These are phyloP conservation scores for Nebria brevicollis DNA, from an alignment of 2,888 invertebrate genomes.

Conservation along the genomic window DNA sequence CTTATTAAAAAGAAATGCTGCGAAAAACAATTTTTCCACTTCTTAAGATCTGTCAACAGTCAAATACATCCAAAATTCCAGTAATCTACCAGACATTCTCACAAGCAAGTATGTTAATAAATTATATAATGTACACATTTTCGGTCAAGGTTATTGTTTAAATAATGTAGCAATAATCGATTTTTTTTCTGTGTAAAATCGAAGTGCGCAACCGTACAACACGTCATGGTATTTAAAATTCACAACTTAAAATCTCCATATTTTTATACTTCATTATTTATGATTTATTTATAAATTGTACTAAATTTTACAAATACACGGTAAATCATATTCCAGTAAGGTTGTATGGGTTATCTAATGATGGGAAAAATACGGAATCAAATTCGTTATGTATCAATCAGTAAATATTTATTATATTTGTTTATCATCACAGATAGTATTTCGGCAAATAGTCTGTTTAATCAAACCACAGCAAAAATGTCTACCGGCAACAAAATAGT, in stretches of 20 bases:
- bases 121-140: background rate
- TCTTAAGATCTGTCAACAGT: background rate
- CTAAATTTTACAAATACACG: no score
- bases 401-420: background rate
- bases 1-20: background rate
- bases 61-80: background rate
- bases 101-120: background rate
- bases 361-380: no score
- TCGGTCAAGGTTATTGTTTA: background rate
- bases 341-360: background rate
- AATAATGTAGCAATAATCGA: background rate
- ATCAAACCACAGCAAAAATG: constrained; percentile 21
- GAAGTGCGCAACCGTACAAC: background rate
- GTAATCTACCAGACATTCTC: background rate
- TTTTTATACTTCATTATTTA: background rate
- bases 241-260: background rate
- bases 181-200: background rate
- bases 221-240: no score
- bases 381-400: background rate
- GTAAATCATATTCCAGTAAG: no score
- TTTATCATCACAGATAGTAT: background rate
- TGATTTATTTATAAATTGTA: background rate
- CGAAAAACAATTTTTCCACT: background rate
- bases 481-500: constrained; percentile 22
- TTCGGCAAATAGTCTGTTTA: background rate